Percentiles rank a stretch among this genome's conserved stretches.
phyloP scores from a whole-genome alignment of 1,140 invertebrate species.

The Bradynema listronoti region DNA sequence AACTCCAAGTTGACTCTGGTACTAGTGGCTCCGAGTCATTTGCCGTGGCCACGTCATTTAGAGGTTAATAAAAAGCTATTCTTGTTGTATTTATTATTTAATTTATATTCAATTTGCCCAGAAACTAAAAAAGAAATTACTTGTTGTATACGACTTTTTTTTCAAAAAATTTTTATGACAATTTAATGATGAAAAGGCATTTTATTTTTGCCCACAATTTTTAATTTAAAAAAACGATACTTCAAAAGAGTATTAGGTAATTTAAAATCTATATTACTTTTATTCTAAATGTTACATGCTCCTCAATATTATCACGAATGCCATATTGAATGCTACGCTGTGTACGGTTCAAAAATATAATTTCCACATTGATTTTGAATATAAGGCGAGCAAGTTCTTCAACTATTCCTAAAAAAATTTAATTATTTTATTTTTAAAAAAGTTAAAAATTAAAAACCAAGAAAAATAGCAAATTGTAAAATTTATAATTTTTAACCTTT shows the following conservation, averaged over 20 bases:
- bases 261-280: constrained; percentile 34
- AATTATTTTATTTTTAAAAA: constrained; percentile 20
- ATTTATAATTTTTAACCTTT: too few relatives aligned
- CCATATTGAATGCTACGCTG: constrained; percentile 47
- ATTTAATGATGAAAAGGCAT: too few relatives aligned
- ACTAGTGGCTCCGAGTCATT: too few relatives aligned
- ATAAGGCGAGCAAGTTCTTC: constrained; percentile 50
- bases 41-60: too few relatives aligned
- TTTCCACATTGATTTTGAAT: constrained; percentile 53
- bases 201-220: too few relatives aligned
- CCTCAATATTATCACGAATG: constrained; percentile 34
- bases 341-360: constrained; percentile 49
- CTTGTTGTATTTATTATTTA: too few relatives aligned
- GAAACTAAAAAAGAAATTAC: too few relatives aligned
- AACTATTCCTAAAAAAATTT: constrained; percentile 47
- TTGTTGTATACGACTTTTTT: too few relatives aligned
- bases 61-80: too few relatives aligned
- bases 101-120: too few relatives aligned
- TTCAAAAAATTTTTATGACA: too few relatives aligned
- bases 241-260: constrained; percentile 1
- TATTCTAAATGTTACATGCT: constrained; percentile 44
- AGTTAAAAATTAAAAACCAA: neutral
- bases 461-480: neutral
- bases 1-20: too few relatives aligned
- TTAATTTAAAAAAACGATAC: neutral